Percentiles rank a stretch among this genome's conserved stretches.
Evolutionary conservation across 2,113 vertebrate species (phyloP).

Genomic region (Oreochromis tanganicae): DNA sequence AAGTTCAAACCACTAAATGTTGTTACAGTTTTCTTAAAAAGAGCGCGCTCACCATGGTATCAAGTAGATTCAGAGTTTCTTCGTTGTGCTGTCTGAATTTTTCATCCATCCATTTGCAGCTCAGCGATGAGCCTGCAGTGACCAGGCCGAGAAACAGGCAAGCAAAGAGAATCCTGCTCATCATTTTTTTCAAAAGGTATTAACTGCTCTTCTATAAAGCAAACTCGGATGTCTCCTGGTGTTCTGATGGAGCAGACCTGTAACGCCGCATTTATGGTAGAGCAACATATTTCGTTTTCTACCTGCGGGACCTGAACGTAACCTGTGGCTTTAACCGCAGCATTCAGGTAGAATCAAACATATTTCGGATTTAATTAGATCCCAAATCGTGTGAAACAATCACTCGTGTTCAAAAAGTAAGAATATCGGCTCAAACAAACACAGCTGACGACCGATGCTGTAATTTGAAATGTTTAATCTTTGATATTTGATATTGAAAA

Average conservation of each 20-base stretch:
- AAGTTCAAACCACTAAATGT: neutral
- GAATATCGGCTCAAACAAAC: neutral
- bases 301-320: neutral
- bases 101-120: neutral
- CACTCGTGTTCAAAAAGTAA: neutral
- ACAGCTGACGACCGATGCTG: accelerated
- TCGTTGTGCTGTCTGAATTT: neutral
- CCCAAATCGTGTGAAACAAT: neutral
- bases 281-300: neutral
- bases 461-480: neutral
- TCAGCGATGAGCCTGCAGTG: accelerated
- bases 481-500: neutral
- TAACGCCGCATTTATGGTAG: neutral
- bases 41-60: slow-evolving; percentile 42
- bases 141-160: accelerated
- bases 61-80: neutral
- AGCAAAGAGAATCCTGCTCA: neutral
- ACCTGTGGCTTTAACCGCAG: neutral
- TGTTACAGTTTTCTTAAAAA: neutral
- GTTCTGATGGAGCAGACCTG: neutral
- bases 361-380: neutral
- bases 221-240: accelerated
- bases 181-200: neutral
- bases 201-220: neutral
- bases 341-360: neutral